These are phyloP conservation scores for Epinephelus malabaricus DNA, from an alignment of 2,797 vertebrate species.

Conservation along the genomic window DNA sequence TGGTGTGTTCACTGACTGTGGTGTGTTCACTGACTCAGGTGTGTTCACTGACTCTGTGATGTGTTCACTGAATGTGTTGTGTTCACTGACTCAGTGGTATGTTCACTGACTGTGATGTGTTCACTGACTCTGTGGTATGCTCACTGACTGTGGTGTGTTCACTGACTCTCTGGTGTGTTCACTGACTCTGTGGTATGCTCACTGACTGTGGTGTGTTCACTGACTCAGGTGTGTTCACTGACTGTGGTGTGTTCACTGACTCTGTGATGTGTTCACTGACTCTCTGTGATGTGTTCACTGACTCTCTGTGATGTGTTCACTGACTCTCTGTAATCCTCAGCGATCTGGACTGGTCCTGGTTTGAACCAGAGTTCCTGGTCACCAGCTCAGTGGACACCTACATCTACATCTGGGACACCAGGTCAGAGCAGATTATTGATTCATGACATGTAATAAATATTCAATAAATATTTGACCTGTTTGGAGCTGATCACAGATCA, in stretches of 20 bases:
- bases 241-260: too few species aligned
- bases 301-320: neutral
- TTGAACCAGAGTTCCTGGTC: slow-evolving; percentile 94
- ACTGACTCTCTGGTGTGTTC: too few species aligned
- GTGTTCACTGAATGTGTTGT: neutral
- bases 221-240: too few species aligned
- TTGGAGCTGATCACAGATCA: too few species aligned
- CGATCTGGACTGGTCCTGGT: slow-evolving; percentile 98
- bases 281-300: too few species aligned
- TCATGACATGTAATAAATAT: too few species aligned
- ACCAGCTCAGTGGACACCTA: slow-evolving; percentile 98
- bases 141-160: too few species aligned
- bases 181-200: too few species aligned
- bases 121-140: neutral
- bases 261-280: too few species aligned
- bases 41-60: too few species aligned
- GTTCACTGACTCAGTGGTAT: neutral
- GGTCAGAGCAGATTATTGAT: slow-evolving; percentile 82
- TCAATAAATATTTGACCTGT: too few species aligned
- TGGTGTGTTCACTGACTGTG: neutral
- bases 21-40: neutral
- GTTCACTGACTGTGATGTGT: neutral
- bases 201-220: too few species aligned
- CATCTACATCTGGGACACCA: slow-evolving; percentile 99
- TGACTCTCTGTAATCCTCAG: slow-evolving; percentile 73